These are phyloP conservation scores for Cynopterus sphinx DNA, from an alignment of 2,797 vertebrate genomes.

Conservation along the genomic window DNA sequence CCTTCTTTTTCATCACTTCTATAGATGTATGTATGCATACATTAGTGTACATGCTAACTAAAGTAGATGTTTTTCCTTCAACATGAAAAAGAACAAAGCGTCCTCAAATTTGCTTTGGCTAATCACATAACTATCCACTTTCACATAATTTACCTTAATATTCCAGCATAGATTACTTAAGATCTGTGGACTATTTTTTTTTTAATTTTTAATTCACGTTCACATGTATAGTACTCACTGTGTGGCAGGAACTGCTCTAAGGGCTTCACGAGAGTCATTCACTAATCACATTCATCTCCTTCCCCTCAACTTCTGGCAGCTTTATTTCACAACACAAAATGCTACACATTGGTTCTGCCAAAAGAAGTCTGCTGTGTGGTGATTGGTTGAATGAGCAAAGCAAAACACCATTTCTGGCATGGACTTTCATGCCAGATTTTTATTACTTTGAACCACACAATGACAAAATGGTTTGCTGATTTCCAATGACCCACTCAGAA, in stretches of 20 bases:
- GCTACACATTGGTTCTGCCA: background rate
- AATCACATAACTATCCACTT: background rate
- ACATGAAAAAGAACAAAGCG: slow-evolving; percentile 2
- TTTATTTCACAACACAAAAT: slow-evolving; percentile 53
- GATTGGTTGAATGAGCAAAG: slow-evolving; percentile 63
- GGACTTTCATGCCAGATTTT: slow-evolving; percentile 54
- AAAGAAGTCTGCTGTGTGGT: slow-evolving; percentile 68
- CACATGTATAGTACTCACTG: background rate
- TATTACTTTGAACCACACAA: slow-evolving; percentile 50
- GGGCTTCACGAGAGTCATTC: background rate
- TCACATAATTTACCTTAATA: background rate
- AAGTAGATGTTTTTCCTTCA: background rate
- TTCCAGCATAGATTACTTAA: background rate
- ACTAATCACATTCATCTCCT: slow-evolving; percentile 32
- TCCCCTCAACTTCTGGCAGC: slow-evolving; percentile 50
- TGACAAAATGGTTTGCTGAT: slow-evolving; percentile 42
- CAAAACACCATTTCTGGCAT: slow-evolving; percentile 56
- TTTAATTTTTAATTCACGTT: background rate
- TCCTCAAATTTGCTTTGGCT: slow-evolving; percentile 16
- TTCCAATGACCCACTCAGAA: slow-evolving; percentile 23
- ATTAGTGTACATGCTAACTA: background rate
- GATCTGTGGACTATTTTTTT: background rate
- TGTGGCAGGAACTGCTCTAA: slow-evolving; percentile 1
- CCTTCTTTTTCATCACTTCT: background rate
- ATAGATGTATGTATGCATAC: background rate